Base-by-base conservation (phyloP, 2,888 invertebrate species). In the Hypomecis punctinalis region DNA sequence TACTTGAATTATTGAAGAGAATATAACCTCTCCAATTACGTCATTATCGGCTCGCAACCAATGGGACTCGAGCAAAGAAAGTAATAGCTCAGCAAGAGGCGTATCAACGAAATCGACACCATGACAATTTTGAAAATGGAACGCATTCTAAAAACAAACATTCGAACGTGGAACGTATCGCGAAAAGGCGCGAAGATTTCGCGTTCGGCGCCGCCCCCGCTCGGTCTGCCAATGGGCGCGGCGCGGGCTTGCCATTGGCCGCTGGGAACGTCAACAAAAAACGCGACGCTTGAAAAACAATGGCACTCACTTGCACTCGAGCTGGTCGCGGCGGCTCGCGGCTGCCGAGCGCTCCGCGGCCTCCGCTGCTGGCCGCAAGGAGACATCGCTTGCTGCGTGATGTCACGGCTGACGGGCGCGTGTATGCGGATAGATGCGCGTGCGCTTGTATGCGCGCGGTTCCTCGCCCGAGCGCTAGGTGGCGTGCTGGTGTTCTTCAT, bases 221-320 rank as follows among this genome's bases (percentile, higher is more conserved):
- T 67, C 65, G 47, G 61, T 69, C 74, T 70, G 60, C 91, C 91
- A 91, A 91, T 90, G 69, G 75, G 68, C 66, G 75, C 65, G 65
- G 63, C 66, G 79, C 81, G 58, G 71, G 76, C 66, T 67, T 76
- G 77, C 82, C 73, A 90, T 89, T 90, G 89, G 90, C 66, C 76
- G 81, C 53, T 65, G 73, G 79, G 79, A 83, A 81, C 78, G 76
- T 69, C 66, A 74, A 71, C 83, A 85, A 85, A 86, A 87, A 87
- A 85, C 77, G 76, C 78, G 77, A 72, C 69, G 70, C 72, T 73
- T 73, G 85, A 88, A 89, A 89, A 90, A 91, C 91, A 91, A 91
- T 91, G 91, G 90, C 89, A 86, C 84, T 86, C 84, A 80, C 77
- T 83, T 82, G 83, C 79, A 82, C 81, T 85, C 70, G 79, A 75